Conservation (phyloP, 2,797 vertebrate species). For the Betta splendens region DNA sequence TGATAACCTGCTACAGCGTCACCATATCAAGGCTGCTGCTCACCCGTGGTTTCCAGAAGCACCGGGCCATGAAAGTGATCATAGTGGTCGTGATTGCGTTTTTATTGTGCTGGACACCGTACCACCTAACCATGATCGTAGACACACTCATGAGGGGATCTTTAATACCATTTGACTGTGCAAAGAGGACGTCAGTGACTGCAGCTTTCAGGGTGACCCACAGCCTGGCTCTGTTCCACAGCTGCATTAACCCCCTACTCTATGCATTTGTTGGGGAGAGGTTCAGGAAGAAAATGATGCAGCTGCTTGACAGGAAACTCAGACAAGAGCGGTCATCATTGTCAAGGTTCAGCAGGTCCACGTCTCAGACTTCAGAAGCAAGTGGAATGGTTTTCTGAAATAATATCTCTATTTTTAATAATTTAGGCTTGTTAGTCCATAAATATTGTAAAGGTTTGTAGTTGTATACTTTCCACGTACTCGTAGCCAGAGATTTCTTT, state of each 20-base stretch:
- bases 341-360: slow-evolving; percentile 75
- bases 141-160: slow-evolving; percentile 67
- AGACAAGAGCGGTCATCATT: slow-evolving; percentile 45
- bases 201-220: slow-evolving; percentile 54
- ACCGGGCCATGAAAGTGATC: slow-evolving; percentile 83
- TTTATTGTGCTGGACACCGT: slow-evolving; percentile 80
- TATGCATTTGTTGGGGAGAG: slow-evolving; percentile 83
- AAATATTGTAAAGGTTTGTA: too few species aligned
- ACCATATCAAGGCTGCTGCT: slow-evolving; percentile 70
- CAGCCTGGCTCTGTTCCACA: slow-evolving; percentile 76
- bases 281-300: slow-evolving; percentile 73
- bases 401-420: too few species aligned
- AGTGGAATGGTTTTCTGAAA: slow-evolving; percentile 66
- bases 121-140: slow-evolving; percentile 65
- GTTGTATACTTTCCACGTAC: too few species aligned
- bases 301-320: slow-evolving; percentile 52
- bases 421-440: not conserved
- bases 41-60: slow-evolving; percentile 77
- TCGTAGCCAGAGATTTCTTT: too few species aligned
- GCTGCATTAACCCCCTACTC: slow-evolving; percentile 82
- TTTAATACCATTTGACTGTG: slow-evolving; percentile 48
- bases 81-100: slow-evolving; percentile 77
- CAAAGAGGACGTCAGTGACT: slow-evolving; percentile 26
- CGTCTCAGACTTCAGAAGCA: slow-evolving; percentile 76
- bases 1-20: slow-evolving; percentile 78